Evolutionary conservation across 2,888 invertebrate genomes (phyloP).

Genomic region (Lydus trimaculatus): DNA sequence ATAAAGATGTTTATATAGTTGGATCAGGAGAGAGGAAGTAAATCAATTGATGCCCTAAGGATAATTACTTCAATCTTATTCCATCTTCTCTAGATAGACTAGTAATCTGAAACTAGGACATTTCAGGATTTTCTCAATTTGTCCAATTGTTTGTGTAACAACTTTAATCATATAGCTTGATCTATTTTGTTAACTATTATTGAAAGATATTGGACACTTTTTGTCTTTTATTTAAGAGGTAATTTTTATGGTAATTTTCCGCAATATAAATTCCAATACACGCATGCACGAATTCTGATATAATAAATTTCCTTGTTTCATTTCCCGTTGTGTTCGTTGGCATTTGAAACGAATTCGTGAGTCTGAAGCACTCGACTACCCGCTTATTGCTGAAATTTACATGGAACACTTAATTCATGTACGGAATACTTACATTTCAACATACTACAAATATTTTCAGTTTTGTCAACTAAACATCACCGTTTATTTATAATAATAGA

Average conservation of each 20-base stretch:
- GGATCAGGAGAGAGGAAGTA: conserved; percentile 21
- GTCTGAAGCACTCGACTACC: conserved; percentile 39
- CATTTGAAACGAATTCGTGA: conserved; percentile 43
- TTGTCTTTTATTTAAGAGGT: no score
- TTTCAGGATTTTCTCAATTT: no score
- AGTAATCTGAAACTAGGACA: background rate
- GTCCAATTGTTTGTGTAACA: no score
- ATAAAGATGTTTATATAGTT: conserved; percentile 37
- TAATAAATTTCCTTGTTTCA: conserved; percentile 50
- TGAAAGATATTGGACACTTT: no score
- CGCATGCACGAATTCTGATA: conserved; percentile 48
- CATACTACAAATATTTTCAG: conserved; percentile 26
- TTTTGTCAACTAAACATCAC: conserved; percentile 38
- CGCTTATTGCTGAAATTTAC: conserved; percentile 53
- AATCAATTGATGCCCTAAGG: conserved; percentile 35
- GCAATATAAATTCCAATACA: conserved; percentile 41
- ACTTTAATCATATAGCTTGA: no score
- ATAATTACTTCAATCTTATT: conserved; percentile 31
- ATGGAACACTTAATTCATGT: conserved; percentile 52
- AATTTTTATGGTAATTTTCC: conserved; percentile 39
- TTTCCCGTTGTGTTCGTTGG: conserved; percentile 47
- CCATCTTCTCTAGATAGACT: background rate
- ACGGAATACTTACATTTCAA: conserved; percentile 50
- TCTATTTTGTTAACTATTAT: no score
- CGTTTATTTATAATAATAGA: no score